Percentiles rank a stretch among this genome's conserved stretches.
Evolutionary conservation across 2,888 invertebrate species (phyloP).

Genomic region (Ligdia adustata): DNA sequence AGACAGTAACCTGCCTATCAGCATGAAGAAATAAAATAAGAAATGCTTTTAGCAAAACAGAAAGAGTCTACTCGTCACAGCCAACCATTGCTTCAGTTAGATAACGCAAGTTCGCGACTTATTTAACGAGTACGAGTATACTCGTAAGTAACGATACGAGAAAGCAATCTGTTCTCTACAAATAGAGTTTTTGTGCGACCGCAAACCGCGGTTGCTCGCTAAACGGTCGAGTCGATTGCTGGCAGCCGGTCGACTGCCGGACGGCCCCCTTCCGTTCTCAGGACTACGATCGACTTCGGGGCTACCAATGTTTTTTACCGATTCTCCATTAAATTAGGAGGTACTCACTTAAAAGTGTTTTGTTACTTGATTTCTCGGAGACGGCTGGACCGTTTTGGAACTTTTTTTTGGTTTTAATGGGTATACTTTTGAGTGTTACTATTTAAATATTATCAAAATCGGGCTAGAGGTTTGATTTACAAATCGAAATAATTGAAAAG

Average conservation of each 20-base stretch:
- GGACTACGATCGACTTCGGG: conserved; percentile 32
- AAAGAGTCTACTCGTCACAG: not conserved
- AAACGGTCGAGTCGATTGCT: conserved; percentile 65
- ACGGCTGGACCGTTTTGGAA: no score
- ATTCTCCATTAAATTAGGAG: no score
- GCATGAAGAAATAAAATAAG: no score
- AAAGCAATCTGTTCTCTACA: conserved; percentile 51
- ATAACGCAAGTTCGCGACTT: conserved; percentile 5
- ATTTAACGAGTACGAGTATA: not conserved
- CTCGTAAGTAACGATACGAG: conserved; percentile 24
- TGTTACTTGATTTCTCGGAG: no score
- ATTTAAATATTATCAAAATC: no score
- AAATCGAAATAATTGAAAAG: no score
- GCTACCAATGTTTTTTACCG: conserved; percentile 40
- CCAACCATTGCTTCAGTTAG: not conserved
- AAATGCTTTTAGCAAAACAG: no score
- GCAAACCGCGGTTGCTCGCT: conserved; percentile 58
- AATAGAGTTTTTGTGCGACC: conserved; percentile 67
- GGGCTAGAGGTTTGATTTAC: no score
- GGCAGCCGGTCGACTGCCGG: conserved; percentile 51
- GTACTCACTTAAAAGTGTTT: no score
- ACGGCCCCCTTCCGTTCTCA: conserved; percentile 39
- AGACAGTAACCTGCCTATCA: no score
- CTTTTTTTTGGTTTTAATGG: no score
- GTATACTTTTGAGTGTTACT: no score